These are phyloP conservation scores for Aptenodytes forsteri DNA, from an alignment of 2,113 vertebrate species.

Conservation along the genomic window DNA sequence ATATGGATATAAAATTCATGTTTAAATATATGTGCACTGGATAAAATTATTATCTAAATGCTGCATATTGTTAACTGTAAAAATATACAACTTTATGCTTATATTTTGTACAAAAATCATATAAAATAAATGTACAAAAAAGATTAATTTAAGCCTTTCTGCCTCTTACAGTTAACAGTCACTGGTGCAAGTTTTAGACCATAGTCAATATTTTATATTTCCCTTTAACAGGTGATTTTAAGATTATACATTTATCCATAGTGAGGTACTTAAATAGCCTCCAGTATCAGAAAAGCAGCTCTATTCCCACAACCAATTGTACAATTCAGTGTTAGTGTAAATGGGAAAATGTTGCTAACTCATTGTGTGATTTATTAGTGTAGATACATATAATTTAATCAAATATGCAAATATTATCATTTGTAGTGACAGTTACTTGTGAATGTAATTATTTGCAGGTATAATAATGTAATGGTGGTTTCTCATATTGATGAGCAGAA, in stretches of 20 bases:
- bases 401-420: background rate
- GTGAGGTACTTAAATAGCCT: background rate
- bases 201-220: background rate
- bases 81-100: background rate
- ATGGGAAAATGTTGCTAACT: background rate
- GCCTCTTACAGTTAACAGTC: background rate
- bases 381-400: background rate
- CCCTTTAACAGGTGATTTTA: background rate
- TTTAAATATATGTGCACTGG: background rate
- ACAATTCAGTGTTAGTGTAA: background rate
- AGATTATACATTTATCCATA: background rate
- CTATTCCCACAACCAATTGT: background rate
- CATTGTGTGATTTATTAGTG: background rate
- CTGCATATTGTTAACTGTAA: background rate
- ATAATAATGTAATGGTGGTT: background rate
- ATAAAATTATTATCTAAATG: background rate
- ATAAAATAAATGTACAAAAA: background rate
- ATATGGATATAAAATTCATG: background rate
- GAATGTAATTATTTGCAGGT: background rate
- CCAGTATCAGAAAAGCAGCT: background rate
- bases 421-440: background rate
- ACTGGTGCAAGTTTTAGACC: background rate
- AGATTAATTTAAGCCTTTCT: background rate
- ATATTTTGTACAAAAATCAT: background rate
- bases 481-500: background rate